phyloP scores from a whole-genome alignment of 2,888 invertebrate species.

The Catonia carolina region DNA sequence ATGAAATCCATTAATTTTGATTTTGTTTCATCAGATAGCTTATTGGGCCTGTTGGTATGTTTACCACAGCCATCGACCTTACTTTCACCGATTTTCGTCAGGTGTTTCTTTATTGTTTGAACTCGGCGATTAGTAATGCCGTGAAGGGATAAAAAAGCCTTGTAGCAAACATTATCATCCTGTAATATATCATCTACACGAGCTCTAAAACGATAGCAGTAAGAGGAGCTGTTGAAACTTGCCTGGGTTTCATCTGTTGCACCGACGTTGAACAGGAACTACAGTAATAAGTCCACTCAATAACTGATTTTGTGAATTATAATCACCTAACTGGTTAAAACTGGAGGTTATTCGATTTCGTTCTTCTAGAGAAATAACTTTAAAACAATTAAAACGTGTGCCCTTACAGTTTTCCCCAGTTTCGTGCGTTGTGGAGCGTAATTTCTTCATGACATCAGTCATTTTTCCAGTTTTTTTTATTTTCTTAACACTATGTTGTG shows the following conservation, averaged over 20 bases:
- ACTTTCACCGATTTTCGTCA: conserved; percentile 15
- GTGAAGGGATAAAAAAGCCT: conserved; percentile 24
- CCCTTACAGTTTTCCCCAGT: conserved; percentile 14
- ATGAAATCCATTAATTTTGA: conserved; percentile 18
- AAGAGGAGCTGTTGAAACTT: conserved; percentile 18
- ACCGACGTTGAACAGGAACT: conserved; percentile 13
- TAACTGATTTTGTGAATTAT: conserved; percentile 17
- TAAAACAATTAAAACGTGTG: conserved; percentile 22
- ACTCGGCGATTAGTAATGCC: conserved; percentile 21
- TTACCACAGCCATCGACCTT: conserved; percentile 19
- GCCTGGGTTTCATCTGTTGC: conserved; percentile 18
- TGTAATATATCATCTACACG: conserved; percentile 15
- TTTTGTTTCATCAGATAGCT: conserved; percentile 21
- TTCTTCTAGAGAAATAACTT: conserved; percentile 20
- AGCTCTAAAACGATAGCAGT: conserved; percentile 15
- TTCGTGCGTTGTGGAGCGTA: conserved; percentile 13
- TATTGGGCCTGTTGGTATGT: conserved; percentile 22
- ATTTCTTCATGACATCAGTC: conserved; percentile 16
- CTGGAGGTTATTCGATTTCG: conserved; percentile 10
- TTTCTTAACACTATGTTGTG: not conserved
- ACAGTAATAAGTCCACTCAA: conserved; percentile 15
- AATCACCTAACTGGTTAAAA: conserved; percentile 19
- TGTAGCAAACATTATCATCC: conserved; percentile 19
- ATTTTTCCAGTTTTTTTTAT: conserved; percentile 13
- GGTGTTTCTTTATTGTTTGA: conserved; percentile 11